Evolutionary conservation across 53 echinoderm and acorn worm genomes (phyloP).

Genomic region (Crossaster papposus): DNA sequence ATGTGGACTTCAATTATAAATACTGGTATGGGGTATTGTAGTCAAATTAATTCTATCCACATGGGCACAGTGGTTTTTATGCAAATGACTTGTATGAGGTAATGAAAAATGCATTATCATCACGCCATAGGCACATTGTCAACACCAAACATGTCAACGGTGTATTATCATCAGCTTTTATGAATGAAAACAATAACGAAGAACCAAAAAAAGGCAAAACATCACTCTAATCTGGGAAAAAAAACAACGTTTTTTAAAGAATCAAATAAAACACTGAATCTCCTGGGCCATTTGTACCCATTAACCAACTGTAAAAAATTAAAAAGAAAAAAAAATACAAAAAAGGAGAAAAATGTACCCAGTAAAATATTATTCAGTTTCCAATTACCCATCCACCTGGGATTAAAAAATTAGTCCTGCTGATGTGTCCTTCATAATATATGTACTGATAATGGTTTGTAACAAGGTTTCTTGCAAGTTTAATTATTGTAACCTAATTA

Average conservation of each 20-base stretch:
- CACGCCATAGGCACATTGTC: not conserved
- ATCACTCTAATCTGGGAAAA: too few species aligned
- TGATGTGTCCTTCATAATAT: too few species aligned
- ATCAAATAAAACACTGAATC: too few species aligned
- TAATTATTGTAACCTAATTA: not conserved
- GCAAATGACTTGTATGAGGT: not conserved
- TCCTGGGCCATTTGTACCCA: too few species aligned
- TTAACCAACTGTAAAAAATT: too few species aligned
- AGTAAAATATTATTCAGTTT: not conserved
- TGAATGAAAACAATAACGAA: not conserved
- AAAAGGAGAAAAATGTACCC: not conserved
- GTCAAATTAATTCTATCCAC: not conserved
- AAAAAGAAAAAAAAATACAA: too few species aligned
- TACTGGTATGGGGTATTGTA: constrained; percentile 30
- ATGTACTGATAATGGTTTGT: too few species aligned
- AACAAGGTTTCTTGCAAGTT: too few species aligned
- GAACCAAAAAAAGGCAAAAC: too few species aligned
- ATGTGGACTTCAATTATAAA: constrained; percentile 23
- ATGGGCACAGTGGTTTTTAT: not conserved
- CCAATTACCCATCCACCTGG: too few species aligned
- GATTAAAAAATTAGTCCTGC: too few species aligned
- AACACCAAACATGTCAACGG: not conserved
- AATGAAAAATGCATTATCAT: not conserved
- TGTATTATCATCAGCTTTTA: not conserved
- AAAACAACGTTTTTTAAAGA: too few species aligned